These are phyloP conservation scores for Mantis religiosa DNA, from an alignment of 2,888 invertebrate species.

Conservation along the genomic window DNA sequence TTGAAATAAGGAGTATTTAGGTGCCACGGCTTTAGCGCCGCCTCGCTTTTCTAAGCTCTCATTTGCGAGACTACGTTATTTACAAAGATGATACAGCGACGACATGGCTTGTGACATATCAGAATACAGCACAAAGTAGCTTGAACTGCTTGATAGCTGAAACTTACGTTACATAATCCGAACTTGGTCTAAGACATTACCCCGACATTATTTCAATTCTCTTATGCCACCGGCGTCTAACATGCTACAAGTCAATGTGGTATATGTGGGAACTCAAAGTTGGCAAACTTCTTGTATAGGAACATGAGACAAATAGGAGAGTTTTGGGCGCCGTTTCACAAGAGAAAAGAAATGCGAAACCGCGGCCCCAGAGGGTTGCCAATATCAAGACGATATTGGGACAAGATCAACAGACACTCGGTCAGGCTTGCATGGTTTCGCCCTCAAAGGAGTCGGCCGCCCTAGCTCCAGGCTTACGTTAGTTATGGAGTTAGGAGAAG, in stretches of 20 bases:
- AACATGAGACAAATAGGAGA: background rate
- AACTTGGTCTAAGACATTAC: background rate
- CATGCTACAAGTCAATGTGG: background rate
- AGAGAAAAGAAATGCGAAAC: background rate
- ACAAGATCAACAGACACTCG: slow-evolving; percentile 14
- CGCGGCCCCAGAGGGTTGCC: background rate
- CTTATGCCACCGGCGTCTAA: background rate
- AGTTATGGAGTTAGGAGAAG: background rate
- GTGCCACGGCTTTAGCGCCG: too few species aligned
- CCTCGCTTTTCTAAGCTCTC: too few species aligned
- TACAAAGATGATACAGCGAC: too few species aligned
- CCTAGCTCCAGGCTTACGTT: background rate
- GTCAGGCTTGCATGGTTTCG: background rate
- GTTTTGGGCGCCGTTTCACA: background rate
- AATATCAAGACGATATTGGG: slow-evolving; percentile 19
- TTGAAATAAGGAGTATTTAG: too few species aligned
- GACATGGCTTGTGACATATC: too few species aligned
- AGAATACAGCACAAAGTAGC: too few species aligned
- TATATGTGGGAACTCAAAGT: background rate
- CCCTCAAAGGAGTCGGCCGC: background rate
- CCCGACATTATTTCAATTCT: background rate
- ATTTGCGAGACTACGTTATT: too few species aligned
- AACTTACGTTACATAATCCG: background rate
- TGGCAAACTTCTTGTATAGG: background rate
- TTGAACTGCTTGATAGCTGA: background rate